Evolutionary conservation across 2,888 invertebrate genomes (phyloP).

Genomic region (Sceliomorpha sp.): DNA sequence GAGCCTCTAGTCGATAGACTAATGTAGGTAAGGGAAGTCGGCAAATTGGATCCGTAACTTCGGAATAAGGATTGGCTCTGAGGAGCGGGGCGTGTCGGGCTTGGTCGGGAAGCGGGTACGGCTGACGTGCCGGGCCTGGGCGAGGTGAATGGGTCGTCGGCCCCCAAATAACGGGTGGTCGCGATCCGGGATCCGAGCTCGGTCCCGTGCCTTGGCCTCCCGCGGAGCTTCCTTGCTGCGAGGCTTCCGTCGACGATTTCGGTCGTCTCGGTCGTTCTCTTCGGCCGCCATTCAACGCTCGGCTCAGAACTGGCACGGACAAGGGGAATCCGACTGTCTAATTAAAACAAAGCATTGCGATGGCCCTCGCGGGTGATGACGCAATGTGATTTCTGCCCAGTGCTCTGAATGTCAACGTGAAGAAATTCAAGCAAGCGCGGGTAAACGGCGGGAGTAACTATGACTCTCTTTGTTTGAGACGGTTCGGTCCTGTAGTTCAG

Average conservation of each 20-base stretch:
- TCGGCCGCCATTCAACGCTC: constrained; percentile 73
- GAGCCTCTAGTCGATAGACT: constrained; percentile 82
- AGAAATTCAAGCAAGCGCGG: constrained; percentile 85
- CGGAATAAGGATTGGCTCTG: constrained; percentile 89
- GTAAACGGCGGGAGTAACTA: constrained; percentile 83
- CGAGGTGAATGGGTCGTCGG: no score
- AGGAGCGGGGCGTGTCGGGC: constrained; percentile 84
- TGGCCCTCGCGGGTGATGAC: constrained; percentile 84
- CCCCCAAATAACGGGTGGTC: no score
- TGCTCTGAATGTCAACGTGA: constrained; percentile 85
- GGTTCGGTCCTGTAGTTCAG: no score
- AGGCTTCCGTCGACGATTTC: constrained; percentile 81
- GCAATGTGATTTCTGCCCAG: constrained; percentile 87
- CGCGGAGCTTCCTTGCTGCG: constrained; percentile 80
- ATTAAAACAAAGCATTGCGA: constrained; percentile 83
- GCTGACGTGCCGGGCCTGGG: no score
- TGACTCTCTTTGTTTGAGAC: constrained; percentile 62
- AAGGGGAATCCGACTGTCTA: constrained; percentile 77
- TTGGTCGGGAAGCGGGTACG: constrained; percentile 81
- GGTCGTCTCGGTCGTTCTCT: constrained; percentile 66
- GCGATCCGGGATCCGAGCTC: constrained; percentile 72
- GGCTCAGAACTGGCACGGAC: constrained; percentile 83
- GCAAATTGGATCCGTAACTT: constrained; percentile 85
- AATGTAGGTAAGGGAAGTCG: constrained; percentile 87
- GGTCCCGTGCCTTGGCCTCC: constrained; percentile 79